Evolutionary conservation across 2,797 vertebrate genomes (phyloP), one percentile per base, ranked within the genome.

Genomic region (Mus minutoides): DNA sequence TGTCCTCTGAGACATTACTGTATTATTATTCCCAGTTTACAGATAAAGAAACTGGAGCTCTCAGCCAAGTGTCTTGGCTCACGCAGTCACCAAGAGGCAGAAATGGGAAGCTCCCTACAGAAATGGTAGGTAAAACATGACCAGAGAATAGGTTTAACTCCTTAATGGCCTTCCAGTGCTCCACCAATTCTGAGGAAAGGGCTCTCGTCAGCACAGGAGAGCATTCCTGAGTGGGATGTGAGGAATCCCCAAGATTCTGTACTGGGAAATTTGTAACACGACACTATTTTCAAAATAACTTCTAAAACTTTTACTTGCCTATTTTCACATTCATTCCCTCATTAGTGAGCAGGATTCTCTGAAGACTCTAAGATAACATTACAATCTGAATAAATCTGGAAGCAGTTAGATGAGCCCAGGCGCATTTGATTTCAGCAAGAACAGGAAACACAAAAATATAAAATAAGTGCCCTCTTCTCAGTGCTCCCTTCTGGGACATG

Each of bases 371-470:
- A 82, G 29, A 26, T 37, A 95, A 64, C 49, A 82, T 40, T 46
- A 86, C 31, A 87, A 29, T 64, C 0, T 96, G 11, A 94, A 92
- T 88, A 93, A 82, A 91, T n/a, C 14, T 49, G 58, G 24, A 85
- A 94, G 14, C 2, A 96, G 17, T 78, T 75, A 88, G 2, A 40
- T 94, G n/a, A 96, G 82, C 64, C 46, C 43, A 89, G 16, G 37
- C 62, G 19, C 46, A 19, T 84, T 43, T 94, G 21, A 94, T 49
- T 26, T 26, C 67, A 19, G 16, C 22, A 86, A 90, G 0, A 67
- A 10, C 91, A 84, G n/a, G 3, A 90, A 62, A 93, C 88, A 71
- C 94, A 22, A 94, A 95, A 95, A 82, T 69, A 93, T 24, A 82
- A 73, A 80, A 94, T 24, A 96, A 91, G 83, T 40, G 16, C 22